Percentiles rank a stretch among this genome's conserved stretches.
Evolutionary conservation across 2,888 invertebrate species (phyloP).

Genomic region (Coelinius sp.): DNA sequence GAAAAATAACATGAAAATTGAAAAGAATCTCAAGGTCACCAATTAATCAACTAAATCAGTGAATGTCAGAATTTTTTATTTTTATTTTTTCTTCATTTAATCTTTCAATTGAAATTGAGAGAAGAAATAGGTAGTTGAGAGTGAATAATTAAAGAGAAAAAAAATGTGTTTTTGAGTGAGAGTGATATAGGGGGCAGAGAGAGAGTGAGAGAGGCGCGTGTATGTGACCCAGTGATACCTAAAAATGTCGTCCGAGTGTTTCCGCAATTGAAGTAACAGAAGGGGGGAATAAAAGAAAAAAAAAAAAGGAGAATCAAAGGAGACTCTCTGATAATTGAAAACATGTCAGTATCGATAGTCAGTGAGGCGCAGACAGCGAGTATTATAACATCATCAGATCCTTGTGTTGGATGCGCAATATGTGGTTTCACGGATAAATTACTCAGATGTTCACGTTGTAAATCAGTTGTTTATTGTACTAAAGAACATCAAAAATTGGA

Average conservation of each 20-base stretch:
- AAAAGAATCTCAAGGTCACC: no score
- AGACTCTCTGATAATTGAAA: conserved; percentile 51
- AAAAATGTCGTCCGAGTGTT: conserved; percentile 51
- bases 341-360: conserved; percentile 60
- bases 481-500: conserved; percentile 85
- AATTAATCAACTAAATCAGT: no score
- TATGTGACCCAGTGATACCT: conserved; percentile 50
- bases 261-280: not conserved
- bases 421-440: conserved; percentile 77
- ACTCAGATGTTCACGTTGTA: conserved; percentile 83
- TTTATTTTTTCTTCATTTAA: no score
- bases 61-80: no score
- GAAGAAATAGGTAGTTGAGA: no score
- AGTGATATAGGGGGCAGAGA: no score
- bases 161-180: no score
- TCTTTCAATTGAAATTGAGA: no score
- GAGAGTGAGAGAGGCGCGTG: conserved; percentile 38
- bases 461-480: conserved; percentile 82
- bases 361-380: conserved; percentile 58
- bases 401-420: conserved; percentile 72
- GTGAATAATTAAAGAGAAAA: no score
- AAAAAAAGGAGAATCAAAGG: conserved; percentile 38
- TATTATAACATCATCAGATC: conserved; percentile 43
- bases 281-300: not conserved
- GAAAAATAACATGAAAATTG: no score